Base-by-base conservation (phyloP, 1,140 invertebrate genomes). In the Brachionus rotundiformis region DNA sequence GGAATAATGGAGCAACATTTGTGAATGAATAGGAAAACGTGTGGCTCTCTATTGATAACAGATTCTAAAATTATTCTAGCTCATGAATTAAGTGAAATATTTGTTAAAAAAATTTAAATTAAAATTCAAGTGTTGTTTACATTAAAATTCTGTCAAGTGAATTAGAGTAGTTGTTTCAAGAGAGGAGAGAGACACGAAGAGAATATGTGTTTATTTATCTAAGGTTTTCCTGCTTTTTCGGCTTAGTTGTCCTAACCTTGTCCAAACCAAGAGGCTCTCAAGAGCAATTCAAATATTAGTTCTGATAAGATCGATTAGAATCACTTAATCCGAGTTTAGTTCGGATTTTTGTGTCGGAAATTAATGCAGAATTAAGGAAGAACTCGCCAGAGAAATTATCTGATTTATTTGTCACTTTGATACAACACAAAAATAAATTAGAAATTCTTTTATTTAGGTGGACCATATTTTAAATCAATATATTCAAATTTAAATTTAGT, bases 51-150 rank as follows among this genome's bases (percentile, higher is more conserved):
- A 54, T 54, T 54, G 47, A 54, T 54, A 54, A 54, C 39, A 41
- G 39, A 41, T 41, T 54, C 2, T 4, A 16, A 54, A 25, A 54
- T 54, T 54, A 54, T 54, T 54, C 47, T 54, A 54, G 47, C 47
- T 54, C 47, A 54, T 54, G 47, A 54, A 54, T 54, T 54, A 54
- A 54, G 47, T 54, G 47, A 54, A 54, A 54, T 54, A 54, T 54
- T 54, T 63, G 61, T 63, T n/a, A 63, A 63, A 54, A 54, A 63
- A 63, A 63, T 63, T 63, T 63, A 63, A 63, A 63, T 63, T 63
- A 63, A 63, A 63, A 23, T 63, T 63, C 61, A 63, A 63, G 61
- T 63, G 61, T 29, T 63, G 61, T 63, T 63, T 63, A 63, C 29
- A 29, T 63, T 63, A 29, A 33, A 29, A 63, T 23, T 63, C 29